Percentiles rank a stretch among this genome's conserved stretches.
Conservation (phyloP, 2,797 vertebrate genomes). For the Rhabdophis nuchalis region DNA sequence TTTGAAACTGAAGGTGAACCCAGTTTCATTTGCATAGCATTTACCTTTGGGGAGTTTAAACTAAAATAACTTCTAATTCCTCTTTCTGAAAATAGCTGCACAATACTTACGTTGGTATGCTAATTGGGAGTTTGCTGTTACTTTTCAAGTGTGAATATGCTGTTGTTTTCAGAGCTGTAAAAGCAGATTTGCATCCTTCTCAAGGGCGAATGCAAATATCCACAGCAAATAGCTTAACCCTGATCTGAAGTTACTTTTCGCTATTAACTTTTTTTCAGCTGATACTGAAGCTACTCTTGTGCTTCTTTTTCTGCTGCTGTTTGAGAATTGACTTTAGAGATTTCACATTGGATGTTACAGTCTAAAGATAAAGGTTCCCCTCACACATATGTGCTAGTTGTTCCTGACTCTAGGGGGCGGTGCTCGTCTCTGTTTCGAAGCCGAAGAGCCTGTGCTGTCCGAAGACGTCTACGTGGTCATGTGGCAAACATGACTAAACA, state of each 20-base stretch:
- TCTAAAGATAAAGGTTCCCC: no score
- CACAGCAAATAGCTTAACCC: rapidly evolving
- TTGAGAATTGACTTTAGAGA: neutral
- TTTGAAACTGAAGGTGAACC: neutral
- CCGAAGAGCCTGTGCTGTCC: no score
- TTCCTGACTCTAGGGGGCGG: no score
- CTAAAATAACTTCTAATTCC: conserved; percentile 42
- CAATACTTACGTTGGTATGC: neutral
- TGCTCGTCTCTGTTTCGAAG: no score
- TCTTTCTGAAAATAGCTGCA: conserved; percentile 47
- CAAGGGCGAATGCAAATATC: neutral
- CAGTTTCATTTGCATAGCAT: conserved; percentile 44
- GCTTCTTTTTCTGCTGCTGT: neutral
- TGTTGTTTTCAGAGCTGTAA: neutral
- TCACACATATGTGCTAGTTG: no score
- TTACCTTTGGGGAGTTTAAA: conserved; percentile 37
- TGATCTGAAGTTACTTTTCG: neutral
- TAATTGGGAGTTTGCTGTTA: conserved; percentile 23
- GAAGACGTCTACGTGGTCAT: no score
- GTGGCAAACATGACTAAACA: no score
- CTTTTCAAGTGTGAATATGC: neutral
- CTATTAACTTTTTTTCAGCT: neutral
- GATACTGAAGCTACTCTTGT: neutral
- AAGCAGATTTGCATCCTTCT: neutral
- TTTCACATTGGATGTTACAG: neutral